These are phyloP conservation scores for Epirrhoe tristata DNA, from an alignment of 2,888 invertebrate genomes.

Conservation along the genomic window DNA sequence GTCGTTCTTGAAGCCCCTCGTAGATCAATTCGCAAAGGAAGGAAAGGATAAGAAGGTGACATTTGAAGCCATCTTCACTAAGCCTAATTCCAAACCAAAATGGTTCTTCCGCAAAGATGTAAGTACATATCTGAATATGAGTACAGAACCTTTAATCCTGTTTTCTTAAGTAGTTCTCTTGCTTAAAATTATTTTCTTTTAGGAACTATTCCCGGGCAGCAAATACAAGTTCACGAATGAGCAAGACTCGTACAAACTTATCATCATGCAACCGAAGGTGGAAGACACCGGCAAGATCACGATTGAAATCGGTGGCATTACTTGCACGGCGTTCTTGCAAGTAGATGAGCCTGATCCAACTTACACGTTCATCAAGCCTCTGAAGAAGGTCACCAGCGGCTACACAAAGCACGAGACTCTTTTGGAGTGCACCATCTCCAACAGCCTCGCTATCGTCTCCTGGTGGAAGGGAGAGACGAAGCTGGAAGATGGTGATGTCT, in stretches of 20 bases:
- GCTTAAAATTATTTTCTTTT: constrained; percentile 28
- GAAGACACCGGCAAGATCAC: constrained; percentile 99
- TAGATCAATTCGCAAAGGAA: constrained; percentile 97
- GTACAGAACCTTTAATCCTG: neutral
- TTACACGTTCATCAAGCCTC: constrained; percentile 95
- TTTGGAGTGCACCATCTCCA: constrained; percentile 97
- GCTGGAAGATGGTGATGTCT: constrained; percentile 93
- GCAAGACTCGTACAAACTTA: constrained; percentile 95
- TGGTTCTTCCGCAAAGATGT: constrained; percentile 97
- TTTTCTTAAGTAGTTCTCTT: neutral
- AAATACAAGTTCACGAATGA: constrained; percentile 98
- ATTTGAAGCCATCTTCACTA: constrained; percentile 98
- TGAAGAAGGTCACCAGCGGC: constrained; percentile 95
- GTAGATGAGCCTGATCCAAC: constrained; percentile 98
- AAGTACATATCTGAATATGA: constrained; percentile 77
- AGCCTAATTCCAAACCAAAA: constrained; percentile 97
- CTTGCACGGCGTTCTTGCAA: constrained; percentile 95
- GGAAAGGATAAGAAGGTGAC: constrained; percentile 98
- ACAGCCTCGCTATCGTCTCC: constrained; percentile 96
- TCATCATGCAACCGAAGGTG: constrained; percentile 95
- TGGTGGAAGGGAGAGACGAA: constrained; percentile 95
- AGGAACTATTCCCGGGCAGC: constrained; percentile 98
- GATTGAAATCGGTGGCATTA: constrained; percentile 96
- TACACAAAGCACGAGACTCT: constrained; percentile 95
- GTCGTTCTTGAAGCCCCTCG: constrained; percentile 96